Conservation (phyloP, 2,113 vertebrate genomes). For the Zeus faber region DNA sequence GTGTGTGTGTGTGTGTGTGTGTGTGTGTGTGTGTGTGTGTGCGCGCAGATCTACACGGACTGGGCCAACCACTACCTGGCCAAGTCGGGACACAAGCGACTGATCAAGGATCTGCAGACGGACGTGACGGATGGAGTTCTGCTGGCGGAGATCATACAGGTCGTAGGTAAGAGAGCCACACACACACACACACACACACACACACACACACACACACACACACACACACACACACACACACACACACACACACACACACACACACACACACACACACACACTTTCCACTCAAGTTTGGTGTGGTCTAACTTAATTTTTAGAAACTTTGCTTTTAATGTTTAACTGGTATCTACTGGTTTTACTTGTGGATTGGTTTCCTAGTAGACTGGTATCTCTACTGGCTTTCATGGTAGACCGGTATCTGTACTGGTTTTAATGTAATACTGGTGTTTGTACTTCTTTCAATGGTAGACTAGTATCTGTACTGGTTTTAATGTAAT, state of each 20-base stretch:
- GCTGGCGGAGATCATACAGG: conserved; percentile 96
- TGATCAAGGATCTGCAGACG: conserved; percentile 96
- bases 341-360: too few relatives aligned
- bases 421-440: too few relatives aligned
- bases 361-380: too few relatives aligned
- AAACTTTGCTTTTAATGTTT: too few relatives aligned
- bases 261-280: conserved; percentile 10
- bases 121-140: conserved; percentile 95
- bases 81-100: conserved; percentile 93
- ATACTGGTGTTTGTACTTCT: too few relatives aligned
- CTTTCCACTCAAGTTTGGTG: too few relatives aligned
- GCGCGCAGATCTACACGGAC: conserved; percentile 93
- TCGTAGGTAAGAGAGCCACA: conserved; percentile 91
- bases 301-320: too few relatives aligned
- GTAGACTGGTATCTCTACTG: too few relatives aligned
- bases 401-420: too few relatives aligned
- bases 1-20: conserved; percentile 3
- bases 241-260: neutral
- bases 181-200: conserved; percentile 9
- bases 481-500: too few relatives aligned
- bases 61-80: conserved; percentile 98
- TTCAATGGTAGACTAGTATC: too few relatives aligned
- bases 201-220: neutral
- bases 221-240: neutral
- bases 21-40: conserved; percentile 33